A percentile compares a stretch with the other conserved stretches of the same genome.
These are phyloP conservation scores for Rhynchonycteris naso DNA, from an alignment of 2,797 vertebrate species.

Conservation along the genomic window DNA sequence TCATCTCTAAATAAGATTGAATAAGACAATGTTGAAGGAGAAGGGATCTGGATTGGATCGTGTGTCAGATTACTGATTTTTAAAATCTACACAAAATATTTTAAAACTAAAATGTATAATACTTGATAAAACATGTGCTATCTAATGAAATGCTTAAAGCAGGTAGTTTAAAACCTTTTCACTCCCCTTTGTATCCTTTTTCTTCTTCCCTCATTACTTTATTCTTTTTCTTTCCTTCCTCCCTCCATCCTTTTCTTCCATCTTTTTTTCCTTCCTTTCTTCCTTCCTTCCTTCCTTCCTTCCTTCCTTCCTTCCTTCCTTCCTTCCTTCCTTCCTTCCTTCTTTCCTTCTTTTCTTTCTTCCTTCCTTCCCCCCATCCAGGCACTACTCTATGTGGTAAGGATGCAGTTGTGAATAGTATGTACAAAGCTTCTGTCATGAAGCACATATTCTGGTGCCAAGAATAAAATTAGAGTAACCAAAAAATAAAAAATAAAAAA, in stretches of 20 bases:
- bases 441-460: neutral
- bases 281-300: no score
- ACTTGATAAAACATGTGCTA: neutral
- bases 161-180: neutral
- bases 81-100: neutral
- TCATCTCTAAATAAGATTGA: neutral
- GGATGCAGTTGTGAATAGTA: neutral
- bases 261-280: fast-evolving
- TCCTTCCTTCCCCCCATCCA: fast-evolving
- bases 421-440: neutral
- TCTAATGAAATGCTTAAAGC: neutral
- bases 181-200: neutral
- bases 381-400: neutral
- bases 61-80: neutral
- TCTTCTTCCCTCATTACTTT: neutral
- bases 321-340: neutral
- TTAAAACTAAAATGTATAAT: neutral
- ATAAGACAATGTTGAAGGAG: neutral
- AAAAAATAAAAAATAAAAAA: no score
- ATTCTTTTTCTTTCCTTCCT: neutral
- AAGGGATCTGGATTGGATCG: neutral
- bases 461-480: neutral
- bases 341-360: fast-evolving
- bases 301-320: neutral
- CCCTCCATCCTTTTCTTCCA: no score